These are phyloP conservation scores for Sinhomidia bicolor DNA, from an alignment of 2,888 invertebrate genomes.

Conservation along the genomic window DNA sequence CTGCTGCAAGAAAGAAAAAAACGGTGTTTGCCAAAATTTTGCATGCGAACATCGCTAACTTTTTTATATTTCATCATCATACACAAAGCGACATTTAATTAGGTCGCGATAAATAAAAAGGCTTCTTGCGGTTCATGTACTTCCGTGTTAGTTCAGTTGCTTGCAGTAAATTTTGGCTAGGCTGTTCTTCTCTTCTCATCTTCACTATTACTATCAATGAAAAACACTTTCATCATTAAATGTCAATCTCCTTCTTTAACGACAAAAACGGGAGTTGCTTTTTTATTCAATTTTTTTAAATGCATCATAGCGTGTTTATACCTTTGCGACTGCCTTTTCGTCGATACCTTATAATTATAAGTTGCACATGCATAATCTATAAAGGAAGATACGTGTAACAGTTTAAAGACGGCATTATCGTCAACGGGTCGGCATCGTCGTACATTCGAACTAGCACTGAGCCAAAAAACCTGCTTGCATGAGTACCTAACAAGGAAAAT, in stretches of 20 bases:
- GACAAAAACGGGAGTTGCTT: constrained; percentile 30
- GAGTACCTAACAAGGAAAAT: not conserved
- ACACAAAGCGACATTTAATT: constrained; percentile 44
- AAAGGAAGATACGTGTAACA: too few species aligned
- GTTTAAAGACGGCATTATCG: too few species aligned
- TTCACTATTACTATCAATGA: constrained; percentile 6
- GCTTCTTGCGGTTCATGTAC: constrained; percentile 12
- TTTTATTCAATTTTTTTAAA: not conserved
- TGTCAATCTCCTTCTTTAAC: constrained; percentile 30
- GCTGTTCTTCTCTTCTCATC: not conserved
- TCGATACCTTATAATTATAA: not conserved
- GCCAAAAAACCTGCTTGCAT: constrained; percentile 17
- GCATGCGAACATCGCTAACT: not conserved
- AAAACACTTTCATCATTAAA: constrained; percentile 43
- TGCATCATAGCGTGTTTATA: not conserved
- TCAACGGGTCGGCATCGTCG: not conserved
- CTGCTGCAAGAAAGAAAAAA: not conserved
- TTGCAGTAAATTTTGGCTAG: not conserved
- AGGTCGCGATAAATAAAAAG: constrained; percentile 25
- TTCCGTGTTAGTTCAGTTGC: constrained; percentile 20
- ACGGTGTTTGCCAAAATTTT: constrained; percentile 7
- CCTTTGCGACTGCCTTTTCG: not conserved
- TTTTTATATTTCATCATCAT: constrained; percentile 7
- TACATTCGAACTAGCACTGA: not conserved
- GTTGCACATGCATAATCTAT: not conserved